Conservation (phyloP, 2,113 vertebrate species). For the Pycnonotus jocosus region DNA sequence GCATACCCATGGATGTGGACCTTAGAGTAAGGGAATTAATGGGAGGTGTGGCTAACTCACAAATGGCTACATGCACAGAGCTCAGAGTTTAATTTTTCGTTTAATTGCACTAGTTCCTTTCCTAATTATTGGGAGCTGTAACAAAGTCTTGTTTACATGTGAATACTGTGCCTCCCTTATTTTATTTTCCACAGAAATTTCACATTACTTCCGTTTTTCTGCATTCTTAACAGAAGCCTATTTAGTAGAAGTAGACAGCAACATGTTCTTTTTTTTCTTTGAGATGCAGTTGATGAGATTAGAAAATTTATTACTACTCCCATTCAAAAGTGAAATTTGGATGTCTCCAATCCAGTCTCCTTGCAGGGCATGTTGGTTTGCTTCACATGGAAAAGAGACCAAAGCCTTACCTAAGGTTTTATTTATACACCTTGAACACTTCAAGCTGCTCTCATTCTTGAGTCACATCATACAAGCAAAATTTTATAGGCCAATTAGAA, state of each 20-base stretch:
- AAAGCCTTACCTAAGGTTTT: neutral
- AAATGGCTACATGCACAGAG: neutral
- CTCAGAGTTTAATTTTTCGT: neutral
- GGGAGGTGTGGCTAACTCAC: neutral
- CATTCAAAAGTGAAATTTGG: neutral
- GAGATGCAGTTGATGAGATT: neutral
- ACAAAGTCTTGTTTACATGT: neutral
- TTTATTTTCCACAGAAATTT: neutral
- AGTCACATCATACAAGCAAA: neutral
- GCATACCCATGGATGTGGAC: neutral
- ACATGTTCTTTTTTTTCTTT: neutral
- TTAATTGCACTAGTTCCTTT: neutral
- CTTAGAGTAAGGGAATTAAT: neutral
- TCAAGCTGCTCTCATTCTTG: neutral
- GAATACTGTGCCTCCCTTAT: neutral
- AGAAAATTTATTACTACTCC: neutral
- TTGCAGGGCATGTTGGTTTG: neutral
- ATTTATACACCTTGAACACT: neutral
- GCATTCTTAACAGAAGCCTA: neutral
- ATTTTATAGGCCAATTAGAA: neutral
- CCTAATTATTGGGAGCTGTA: neutral
- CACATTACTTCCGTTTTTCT: neutral
- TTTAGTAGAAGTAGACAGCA: neutral
- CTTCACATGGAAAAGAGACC: neutral
- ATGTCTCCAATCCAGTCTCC: neutral